Percentiles rank a stretch among this genome's conserved stretches.
These are phyloP conservation scores for Oppia nitens DNA, from an alignment of 1,140 invertebrate genomes.

Conservation along the genomic window DNA sequence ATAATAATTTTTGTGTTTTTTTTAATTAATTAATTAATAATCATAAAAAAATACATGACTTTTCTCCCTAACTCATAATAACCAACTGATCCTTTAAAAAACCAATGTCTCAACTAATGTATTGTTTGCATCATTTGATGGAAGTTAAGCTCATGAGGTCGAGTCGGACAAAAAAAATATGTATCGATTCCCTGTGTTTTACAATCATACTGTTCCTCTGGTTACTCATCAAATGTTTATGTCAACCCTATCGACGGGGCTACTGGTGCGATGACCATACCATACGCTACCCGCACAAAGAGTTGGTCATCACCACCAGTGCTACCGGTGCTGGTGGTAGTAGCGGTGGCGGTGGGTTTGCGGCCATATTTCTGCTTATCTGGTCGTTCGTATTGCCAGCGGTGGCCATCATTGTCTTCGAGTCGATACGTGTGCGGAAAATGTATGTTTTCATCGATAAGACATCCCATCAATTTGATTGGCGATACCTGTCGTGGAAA, in stretches of 20 bases:
- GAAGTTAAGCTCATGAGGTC: too few relatives aligned
- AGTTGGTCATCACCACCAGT: background rate
- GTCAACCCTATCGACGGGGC: constrained; percentile 9
- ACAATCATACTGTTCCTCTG: background rate
- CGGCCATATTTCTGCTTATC: background rate
- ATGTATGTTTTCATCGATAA: background rate
- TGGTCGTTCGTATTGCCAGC: background rate
- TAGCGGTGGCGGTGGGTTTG: background rate
- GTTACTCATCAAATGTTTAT: background rate
- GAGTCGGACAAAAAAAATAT: background rate
- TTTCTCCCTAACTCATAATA: too few relatives aligned
- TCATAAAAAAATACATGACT: too few relatives aligned
- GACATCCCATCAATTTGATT: background rate
- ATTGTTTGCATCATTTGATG: too few relatives aligned
- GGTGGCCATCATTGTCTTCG: background rate
- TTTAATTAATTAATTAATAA: too few relatives aligned
- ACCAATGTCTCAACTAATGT: too few relatives aligned
- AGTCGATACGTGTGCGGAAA: background rate
- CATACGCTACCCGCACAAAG: constrained; percentile 6
- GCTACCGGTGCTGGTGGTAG: background rate
- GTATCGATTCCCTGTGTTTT: background rate
- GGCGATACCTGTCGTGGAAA: background rate
- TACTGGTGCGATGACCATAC: constrained; percentile 11
- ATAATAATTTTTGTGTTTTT: too few relatives aligned
- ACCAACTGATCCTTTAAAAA: too few relatives aligned